A percentile compares a stretch with the other conserved stretches of the same genome.
phyloP scores from a whole-genome alignment of 2,797 vertebrate genomes.

The Acridotheres tristis region DNA sequence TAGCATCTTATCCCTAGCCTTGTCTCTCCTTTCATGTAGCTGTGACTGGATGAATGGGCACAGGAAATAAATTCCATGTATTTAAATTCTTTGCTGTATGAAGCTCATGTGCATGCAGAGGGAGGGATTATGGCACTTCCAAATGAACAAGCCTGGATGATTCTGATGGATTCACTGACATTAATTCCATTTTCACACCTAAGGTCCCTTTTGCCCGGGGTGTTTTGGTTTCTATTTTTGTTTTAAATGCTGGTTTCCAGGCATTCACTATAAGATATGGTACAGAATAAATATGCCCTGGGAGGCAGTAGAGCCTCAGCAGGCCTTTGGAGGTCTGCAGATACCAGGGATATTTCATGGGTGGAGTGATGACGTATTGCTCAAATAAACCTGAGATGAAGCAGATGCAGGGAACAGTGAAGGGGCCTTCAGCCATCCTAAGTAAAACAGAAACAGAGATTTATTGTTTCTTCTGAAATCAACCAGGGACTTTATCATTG shows the following conservation, averaged over 20 bases:
- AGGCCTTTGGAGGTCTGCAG: neutral
- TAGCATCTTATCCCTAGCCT: neutral
- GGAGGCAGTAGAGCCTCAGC: neutral
- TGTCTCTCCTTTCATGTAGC: neutral
- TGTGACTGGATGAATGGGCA: neutral
- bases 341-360: neutral
- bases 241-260: neutral
- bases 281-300: neutral
- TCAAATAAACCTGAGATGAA: constrained; percentile 8
- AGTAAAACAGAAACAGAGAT: neutral
- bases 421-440: neutral
- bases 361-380: neutral
- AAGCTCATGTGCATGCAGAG: neutral
- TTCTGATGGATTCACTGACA: neutral
- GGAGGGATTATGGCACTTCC: neutral
- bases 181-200: neutral
- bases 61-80: neutral
- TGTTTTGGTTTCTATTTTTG: neutral
- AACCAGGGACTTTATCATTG: neutral
- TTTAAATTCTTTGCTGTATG: rapidly evolving
- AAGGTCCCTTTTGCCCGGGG: neutral
- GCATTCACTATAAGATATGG: neutral
- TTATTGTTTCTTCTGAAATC: neutral
- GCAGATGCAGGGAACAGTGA: neutral
- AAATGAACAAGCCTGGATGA: neutral